These are phyloP conservation scores for Silvanus unidentatus DNA, from an alignment of 2,888 invertebrate genomes.

Conservation along the genomic window DNA sequence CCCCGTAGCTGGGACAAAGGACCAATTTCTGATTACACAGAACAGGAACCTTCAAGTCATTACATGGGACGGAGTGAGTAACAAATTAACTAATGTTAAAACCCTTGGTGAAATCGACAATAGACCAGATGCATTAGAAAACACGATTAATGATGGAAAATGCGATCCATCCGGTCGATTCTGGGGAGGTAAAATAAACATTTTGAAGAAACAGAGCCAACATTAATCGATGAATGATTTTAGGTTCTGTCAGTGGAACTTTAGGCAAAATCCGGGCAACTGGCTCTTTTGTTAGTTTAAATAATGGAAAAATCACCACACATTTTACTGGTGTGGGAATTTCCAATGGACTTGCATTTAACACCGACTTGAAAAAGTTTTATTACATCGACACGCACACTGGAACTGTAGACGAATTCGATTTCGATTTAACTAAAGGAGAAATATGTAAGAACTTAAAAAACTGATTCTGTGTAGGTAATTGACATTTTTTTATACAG, in stretches of 20 bases:
- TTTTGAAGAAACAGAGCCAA: no score
- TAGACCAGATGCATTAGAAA: slow-evolving; percentile 48
- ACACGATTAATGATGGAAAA: slow-evolving; percentile 76
- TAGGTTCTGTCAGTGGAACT: slow-evolving; percentile 31
- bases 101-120: slow-evolving; percentile 54
- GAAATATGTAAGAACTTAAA: slow-evolving; percentile 39
- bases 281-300: slow-evolving; percentile 25
- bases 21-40: slow-evolving; percentile 60
- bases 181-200: slow-evolving; percentile 46
- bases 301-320: slow-evolving; percentile 19
- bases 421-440: slow-evolving; percentile 56
- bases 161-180: slow-evolving; percentile 68
- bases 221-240: no score
- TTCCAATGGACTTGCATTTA: slow-evolving; percentile 70
- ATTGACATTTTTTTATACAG: slow-evolving; percentile 35
- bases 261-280: no score
- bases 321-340: slow-evolving; percentile 27
- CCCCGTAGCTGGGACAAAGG: slow-evolving; percentile 55
- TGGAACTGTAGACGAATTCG: slow-evolving; percentile 59
- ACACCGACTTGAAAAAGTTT: slow-evolving; percentile 57
- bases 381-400: slow-evolving; percentile 71
- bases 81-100: slow-evolving; percentile 48
- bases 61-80: slow-evolving; percentile 58
- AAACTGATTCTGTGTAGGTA: no score
- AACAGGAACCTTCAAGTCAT: slow-evolving; percentile 55